Evolutionary conservation across 2,113 vertebrate genomes (phyloP), one percentile per base, ranked within the genome.

Genomic region (Sisor rabdophorus): DNA sequence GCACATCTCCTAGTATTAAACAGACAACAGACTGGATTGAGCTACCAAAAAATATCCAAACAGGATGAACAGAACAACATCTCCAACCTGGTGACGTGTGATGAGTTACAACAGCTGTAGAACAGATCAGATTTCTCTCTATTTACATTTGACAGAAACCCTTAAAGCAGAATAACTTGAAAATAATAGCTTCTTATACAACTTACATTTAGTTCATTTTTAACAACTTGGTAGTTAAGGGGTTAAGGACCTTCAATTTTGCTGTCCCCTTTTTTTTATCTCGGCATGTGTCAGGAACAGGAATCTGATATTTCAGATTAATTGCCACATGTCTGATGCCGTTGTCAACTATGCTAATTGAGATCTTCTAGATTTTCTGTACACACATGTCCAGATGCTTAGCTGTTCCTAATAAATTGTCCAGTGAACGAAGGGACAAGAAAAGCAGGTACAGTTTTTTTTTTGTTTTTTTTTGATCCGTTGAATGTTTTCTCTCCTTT

Each of bases 391-490:
- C 24, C 55, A 11, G 2, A 11, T 36, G 19, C 22, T 47, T 28
- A 61, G 30, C 10, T 40, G 61, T 64, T 64, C 44, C n/a, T 26
- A 67, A 24, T 67, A 48, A 67, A 44, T 7, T 2, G 11, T n/a
- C 4, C 59, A 11, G 17, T 61, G 17, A 10, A 19, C 24, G 12
- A 56, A 58, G 58, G 20, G 63, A 74, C 80, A 81, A 63, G 64
- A 52, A 55, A 65, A 8, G 73, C 48, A 54, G 54, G 56, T 64
- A 78, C 81, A 73, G 16, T 70, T 84, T 75, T 64, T 48, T 30
- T 80, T 77, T 78, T 70, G 85, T 75, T 64, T 48, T 30, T 80
- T 77, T 78, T 0, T 20, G 17, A 11, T 24, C 67, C 53, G 11
- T n/a, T 52, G 20, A 30, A n/a, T 69, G 30, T 58, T 69, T 52